Percentiles rank a stretch among this genome's conserved stretches.
Evolutionary conservation across 1,140 invertebrate species (phyloP).

Genomic region (Tetragnatha versicolor): DNA sequence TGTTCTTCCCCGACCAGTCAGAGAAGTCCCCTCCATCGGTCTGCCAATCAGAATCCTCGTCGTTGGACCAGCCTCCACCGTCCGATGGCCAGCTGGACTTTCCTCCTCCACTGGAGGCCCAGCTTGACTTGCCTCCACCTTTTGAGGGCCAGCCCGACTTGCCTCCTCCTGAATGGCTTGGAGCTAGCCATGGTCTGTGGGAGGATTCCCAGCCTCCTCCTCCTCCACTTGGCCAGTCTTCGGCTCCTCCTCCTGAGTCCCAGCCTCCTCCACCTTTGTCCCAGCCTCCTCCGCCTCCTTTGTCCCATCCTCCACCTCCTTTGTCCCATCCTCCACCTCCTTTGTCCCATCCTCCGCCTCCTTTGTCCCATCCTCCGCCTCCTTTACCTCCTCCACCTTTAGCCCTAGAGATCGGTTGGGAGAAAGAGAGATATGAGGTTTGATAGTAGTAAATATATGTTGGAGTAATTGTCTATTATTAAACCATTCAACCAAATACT

Average conservation of each 20-base stretch:
- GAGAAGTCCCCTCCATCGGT: conserved; percentile 1
- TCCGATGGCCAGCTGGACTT: too few relatives aligned
- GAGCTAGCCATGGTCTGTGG: neutral
- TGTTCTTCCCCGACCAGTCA: neutral
- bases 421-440: too few relatives aligned
- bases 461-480: too few relatives aligned
- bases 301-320: neutral
- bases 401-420: too few relatives aligned
- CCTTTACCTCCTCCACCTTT: conserved; percentile 26
- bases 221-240: neutral
- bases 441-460: too few relatives aligned
- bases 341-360: neutral
- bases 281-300: neutral
- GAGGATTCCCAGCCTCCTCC: conserved; percentile 46
- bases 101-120: neutral
- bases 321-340: neutral
- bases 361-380: neutral
- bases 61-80: neutral
- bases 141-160: neutral
- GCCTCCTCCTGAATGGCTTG: neutral
- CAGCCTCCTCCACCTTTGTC: neutral
- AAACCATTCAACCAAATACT: too few relatives aligned
- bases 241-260: neutral
- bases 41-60: neutral
- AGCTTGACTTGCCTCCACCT: neutral